Evolutionary conservation across 2,888 invertebrate genomes (phyloP).

Genomic region (Odontomyia ornata): DNA sequence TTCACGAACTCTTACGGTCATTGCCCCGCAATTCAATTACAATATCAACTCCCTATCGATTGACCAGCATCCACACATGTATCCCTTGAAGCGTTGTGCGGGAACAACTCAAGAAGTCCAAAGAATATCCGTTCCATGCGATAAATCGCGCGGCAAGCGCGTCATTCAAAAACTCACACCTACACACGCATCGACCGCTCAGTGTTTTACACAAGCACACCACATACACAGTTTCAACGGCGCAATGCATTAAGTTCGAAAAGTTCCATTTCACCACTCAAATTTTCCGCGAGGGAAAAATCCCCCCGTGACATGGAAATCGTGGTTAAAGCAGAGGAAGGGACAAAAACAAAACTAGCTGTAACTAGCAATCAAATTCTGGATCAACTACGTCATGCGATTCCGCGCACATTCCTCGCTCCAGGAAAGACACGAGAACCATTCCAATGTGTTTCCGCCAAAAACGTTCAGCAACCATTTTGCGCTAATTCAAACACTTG

Average conservation of each 20-base stretch:
- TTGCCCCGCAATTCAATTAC: background rate
- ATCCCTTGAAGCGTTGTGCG: background rate
- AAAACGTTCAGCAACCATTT: background rate
- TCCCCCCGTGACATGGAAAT: background rate
- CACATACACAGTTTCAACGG: background rate
- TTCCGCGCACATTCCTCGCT: background rate
- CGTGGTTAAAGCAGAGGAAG: background rate
- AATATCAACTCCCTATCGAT: no score
- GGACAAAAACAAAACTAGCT: conserved; percentile 27
- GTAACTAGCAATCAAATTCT: background rate
- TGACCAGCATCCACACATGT: no score
- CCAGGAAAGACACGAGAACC: background rate
- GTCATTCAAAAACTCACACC: background rate
- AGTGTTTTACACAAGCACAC: background rate
- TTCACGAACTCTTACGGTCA: background rate
- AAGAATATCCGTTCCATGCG: background rate
- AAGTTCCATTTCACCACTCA: background rate
- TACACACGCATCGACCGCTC: conserved; percentile 9
- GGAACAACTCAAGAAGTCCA: background rate
- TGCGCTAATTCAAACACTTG: background rate
- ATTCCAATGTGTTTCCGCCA: conserved; percentile 21
- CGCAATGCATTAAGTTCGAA: conserved; percentile 2
- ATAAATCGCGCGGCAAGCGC: conserved; percentile 14
- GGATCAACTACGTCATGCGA: background rate
- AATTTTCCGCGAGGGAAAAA: conserved; percentile 6